Percentiles rank a stretch among this genome's conserved stretches.
Conservation (phyloP, 2,888 invertebrate genomes). For the Metellina segmentata region DNA sequence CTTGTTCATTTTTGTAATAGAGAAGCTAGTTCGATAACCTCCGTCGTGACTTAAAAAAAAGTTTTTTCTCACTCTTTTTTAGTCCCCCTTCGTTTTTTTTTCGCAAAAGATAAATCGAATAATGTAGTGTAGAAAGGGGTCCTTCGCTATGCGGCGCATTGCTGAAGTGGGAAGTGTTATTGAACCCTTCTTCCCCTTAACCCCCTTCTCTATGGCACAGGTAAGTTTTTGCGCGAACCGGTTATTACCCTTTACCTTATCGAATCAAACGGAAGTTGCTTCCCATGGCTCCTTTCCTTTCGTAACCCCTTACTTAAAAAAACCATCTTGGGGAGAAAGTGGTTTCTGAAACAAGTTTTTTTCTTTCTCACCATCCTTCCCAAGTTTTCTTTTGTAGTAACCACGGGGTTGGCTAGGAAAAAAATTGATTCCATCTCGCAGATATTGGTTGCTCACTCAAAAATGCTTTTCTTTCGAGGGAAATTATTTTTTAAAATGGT, state of each 20-base stretch:
- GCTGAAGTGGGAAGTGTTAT: conserved; percentile 69
- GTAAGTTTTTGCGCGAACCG: conserved; percentile 71
- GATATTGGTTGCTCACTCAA: not conserved
- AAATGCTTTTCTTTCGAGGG: not conserved
- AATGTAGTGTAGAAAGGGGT: conserved; percentile 52
- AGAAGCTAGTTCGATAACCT: conserved; percentile 70
- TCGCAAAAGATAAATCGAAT: conserved; percentile 60
- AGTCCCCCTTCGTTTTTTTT: conserved; percentile 28
- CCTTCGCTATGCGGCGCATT: conserved; percentile 68
- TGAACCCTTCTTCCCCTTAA: conserved; percentile 63
- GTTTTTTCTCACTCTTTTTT: conserved; percentile 53
- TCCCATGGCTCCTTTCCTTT: conserved; percentile 51
- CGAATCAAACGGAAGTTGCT: conserved; percentile 72
- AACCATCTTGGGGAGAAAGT: conserved; percentile 46
- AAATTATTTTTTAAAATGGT: not conserved
- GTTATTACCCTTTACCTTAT: conserved; percentile 75
- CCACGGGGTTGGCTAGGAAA: not conserved
- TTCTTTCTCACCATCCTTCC: conserved; percentile 28
- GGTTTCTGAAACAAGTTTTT: conserved; percentile 49
- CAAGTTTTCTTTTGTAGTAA: conserved; percentile 17
- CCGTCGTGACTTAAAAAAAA: conserved; percentile 51
- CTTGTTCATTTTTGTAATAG: conserved; percentile 59
- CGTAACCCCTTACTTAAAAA: conserved; percentile 33
- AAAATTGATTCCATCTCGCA: not conserved
- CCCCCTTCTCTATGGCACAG: conserved; percentile 60